A percentile compares a stretch with the other conserved stretches of the same genome.
Conservation (phyloP, 2,113 vertebrate species). For the Patagioenas fasciata region DNA sequence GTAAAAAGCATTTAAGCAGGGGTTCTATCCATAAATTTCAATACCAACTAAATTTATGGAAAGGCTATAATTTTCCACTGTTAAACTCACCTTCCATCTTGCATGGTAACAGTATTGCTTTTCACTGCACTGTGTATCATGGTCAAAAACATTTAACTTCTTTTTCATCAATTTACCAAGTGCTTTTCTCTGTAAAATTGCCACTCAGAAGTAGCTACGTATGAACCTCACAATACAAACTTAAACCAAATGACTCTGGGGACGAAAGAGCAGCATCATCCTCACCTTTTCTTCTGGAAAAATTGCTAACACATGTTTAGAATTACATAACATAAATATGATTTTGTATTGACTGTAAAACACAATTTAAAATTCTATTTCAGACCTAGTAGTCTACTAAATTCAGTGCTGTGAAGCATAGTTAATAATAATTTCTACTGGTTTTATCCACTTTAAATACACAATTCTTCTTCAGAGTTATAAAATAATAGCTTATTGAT, state of each 20-base stretch:
- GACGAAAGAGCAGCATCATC: background rate
- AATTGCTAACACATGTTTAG: background rate
- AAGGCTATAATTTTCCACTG: background rate
- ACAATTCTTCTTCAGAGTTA: background rate
- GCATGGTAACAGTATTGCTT: background rate
- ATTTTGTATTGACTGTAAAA: background rate
- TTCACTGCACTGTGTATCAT: background rate
- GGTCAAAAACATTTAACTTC: fast-evolving
- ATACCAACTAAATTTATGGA: background rate
- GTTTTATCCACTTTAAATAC: background rate
- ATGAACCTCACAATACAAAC: background rate
- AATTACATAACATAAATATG: background rate
- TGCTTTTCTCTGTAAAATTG: background rate
- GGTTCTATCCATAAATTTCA: background rate
- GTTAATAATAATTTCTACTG: background rate
- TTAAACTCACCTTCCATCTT: background rate
- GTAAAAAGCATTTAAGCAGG: background rate
- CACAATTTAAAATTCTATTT: background rate
- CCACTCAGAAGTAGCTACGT: background rate
- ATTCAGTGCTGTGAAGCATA: background rate
- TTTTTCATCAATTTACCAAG: background rate
- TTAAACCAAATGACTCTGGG: background rate
- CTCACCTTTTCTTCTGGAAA: background rate
- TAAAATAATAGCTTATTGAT: background rate
- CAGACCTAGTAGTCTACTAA: background rate